Evolutionary conservation across 2,113 vertebrate genomes (phyloP).

Genomic region (Caranx ignobilis): DNA sequence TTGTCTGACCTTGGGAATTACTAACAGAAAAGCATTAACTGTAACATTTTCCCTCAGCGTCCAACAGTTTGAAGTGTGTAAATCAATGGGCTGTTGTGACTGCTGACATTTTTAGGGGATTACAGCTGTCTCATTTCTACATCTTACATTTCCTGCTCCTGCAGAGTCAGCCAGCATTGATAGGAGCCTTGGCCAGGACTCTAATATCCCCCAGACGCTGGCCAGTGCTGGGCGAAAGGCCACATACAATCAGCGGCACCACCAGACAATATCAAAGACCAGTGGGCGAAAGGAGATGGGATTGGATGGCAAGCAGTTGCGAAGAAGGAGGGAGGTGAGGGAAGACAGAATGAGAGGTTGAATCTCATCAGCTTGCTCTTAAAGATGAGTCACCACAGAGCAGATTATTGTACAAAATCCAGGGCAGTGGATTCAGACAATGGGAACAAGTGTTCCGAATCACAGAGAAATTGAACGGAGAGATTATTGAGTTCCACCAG

Average conservation of each 20-base stretch:
- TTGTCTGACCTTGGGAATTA: constrained; percentile 35
- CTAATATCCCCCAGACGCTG: constrained; percentile 34
- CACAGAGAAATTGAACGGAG: constrained; percentile 44
- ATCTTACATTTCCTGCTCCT: constrained; percentile 49
- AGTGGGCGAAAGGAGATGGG: constrained; percentile 53
- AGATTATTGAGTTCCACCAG: constrained; percentile 35
- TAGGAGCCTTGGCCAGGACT: constrained; percentile 35
- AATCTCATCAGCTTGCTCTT: constrained; percentile 62
- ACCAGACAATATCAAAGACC: constrained; percentile 65
- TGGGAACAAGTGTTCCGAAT: constrained; percentile 40
- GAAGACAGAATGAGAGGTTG: constrained; percentile 47
- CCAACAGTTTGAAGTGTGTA: constrained; percentile 17
- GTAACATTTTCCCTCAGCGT: constrained; percentile 2
- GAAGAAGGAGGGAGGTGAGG: constrained; percentile 33
- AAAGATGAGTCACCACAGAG: constrained; percentile 56
- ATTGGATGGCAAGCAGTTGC: constrained; percentile 33
- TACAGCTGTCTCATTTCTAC: constrained; percentile 56
- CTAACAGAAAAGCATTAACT: constrained; percentile 21
- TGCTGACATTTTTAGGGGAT: constrained; percentile 56
- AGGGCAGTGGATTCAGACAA: constrained; percentile 50
- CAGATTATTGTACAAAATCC: constrained; percentile 53
- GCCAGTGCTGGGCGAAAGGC: constrained; percentile 56
- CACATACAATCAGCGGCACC: constrained; percentile 64
- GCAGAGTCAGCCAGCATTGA: constrained; percentile 36
- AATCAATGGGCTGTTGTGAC: constrained; percentile 55